Conservation (phyloP, 1,140 invertebrate species). For the Riptortus pedestris region DNA sequence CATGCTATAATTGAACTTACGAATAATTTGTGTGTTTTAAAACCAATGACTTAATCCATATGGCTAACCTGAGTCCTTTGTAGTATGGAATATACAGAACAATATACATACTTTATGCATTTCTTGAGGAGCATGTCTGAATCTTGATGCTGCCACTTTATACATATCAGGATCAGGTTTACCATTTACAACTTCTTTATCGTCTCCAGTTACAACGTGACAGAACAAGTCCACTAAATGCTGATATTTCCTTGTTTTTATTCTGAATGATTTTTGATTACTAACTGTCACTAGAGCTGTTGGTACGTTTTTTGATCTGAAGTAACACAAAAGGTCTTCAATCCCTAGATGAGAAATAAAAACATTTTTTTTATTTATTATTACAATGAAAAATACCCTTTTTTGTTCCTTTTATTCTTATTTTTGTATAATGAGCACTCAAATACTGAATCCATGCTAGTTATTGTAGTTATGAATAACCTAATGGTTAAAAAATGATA, state of each 20-base stretch:
- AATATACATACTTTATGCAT: background rate
- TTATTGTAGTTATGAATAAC: background rate
- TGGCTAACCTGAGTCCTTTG: background rate
- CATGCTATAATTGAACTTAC: background rate
- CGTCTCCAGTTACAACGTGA: background rate
- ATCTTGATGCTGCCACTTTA: background rate
- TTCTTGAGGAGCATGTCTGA: background rate
- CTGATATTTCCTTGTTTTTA: background rate
- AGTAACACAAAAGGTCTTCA: background rate
- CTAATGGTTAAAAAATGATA: background rate
- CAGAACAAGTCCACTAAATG: background rate
- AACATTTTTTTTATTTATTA: background rate
- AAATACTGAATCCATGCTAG: background rate
- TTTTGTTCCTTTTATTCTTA: no score
- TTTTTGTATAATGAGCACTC: no score
- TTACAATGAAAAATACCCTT: no score
- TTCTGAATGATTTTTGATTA: background rate
- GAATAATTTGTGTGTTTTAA: background rate
- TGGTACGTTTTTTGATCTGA: background rate
- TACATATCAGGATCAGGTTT: background rate
- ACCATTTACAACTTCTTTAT: background rate
- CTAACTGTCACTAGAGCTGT: background rate
- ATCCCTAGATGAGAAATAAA: background rate
- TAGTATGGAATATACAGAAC: background rate
- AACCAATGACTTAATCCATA: background rate